Conservation (phyloP, 2,797 vertebrate genomes). For the Sebastiscus tertius region DNA sequence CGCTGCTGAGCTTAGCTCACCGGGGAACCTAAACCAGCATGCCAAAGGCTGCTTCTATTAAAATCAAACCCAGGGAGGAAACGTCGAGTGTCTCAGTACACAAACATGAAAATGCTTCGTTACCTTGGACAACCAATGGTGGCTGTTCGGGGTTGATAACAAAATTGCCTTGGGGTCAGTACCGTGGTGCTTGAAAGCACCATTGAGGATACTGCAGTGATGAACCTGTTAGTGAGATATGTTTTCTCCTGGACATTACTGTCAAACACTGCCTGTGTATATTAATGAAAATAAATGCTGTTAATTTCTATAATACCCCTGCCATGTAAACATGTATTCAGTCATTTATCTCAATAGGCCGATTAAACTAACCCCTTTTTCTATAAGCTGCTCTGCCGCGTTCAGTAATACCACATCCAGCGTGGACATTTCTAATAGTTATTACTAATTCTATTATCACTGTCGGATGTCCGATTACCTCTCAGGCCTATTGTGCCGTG, state of each 20-base stretch:
- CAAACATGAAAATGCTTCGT: constrained; percentile 35
- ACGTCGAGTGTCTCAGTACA: constrained; percentile 22
- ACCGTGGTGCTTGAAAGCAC: constrained; percentile 21
- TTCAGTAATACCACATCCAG: constrained; percentile 27
- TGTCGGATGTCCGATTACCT: constrained; percentile 55
- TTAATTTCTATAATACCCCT: constrained; percentile 11
- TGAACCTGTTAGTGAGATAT: constrained; percentile 15
- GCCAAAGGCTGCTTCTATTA: constrained; percentile 46
- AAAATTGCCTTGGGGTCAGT: constrained; percentile 38
- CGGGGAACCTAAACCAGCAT: constrained; percentile 41
- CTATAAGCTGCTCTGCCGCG: constrained; percentile 15
- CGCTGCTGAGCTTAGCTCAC: constrained; percentile 46
- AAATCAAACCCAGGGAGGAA: constrained; percentile 36
- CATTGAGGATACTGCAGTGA: constrained; percentile 21
- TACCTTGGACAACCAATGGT: constrained; percentile 33
- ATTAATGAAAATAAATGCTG: constrained; percentile 15
- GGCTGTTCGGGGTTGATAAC: constrained; percentile 50
- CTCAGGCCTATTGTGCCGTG: constrained; percentile 26
- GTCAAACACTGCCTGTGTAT: not conserved
- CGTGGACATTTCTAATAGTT: constrained; percentile 46
- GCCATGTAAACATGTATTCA: constrained; percentile 32
- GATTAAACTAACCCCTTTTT: constrained; percentile 33
- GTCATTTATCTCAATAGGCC: constrained; percentile 2
- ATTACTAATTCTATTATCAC: constrained; percentile 61
- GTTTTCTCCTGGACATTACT: constrained; percentile 13